These are phyloP conservation scores for Adela reaumurella DNA, from an alignment of 2,888 invertebrate species.

Conservation along the genomic window DNA sequence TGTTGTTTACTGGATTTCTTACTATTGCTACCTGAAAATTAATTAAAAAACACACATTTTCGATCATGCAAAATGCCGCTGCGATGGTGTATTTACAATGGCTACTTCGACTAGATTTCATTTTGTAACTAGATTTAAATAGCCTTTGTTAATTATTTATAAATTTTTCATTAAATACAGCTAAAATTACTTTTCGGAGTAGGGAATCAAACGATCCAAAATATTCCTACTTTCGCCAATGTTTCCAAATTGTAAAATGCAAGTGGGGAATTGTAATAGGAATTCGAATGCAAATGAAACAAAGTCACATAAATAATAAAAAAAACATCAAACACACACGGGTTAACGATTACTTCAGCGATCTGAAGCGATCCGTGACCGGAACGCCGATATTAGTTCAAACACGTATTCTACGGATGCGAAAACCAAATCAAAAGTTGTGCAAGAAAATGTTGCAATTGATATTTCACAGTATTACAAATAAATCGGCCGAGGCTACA, in stretches of 20 bases:
- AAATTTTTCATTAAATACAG: too few species aligned
- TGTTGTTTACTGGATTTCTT: constrained; percentile 38
- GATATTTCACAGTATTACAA: constrained; percentile 33
- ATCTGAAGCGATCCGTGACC: background rate
- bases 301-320: background rate
- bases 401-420: background rate
- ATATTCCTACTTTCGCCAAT: too few species aligned
- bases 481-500: constrained; percentile 31
- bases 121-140: too few species aligned
- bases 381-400: constrained; percentile 2
- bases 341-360: constrained; percentile 1
- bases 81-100: constrained; percentile 46
- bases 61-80: constrained; percentile 54
- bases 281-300: background rate
- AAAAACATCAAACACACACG: constrained; percentile 8
- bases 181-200: too few species aligned
- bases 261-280: background rate
- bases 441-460: constrained; percentile 54
- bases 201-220: too few species aligned
- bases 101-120: constrained; percentile 10
- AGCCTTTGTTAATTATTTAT: too few species aligned
- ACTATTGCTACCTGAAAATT: constrained; percentile 43
- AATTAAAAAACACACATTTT: constrained; percentile 53
- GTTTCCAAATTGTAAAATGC: background rate
- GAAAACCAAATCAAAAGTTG: constrained; percentile 37